Conservation (phyloP, 2,888 invertebrate species). For the Caenorhabditis macrosperma region DNA sequence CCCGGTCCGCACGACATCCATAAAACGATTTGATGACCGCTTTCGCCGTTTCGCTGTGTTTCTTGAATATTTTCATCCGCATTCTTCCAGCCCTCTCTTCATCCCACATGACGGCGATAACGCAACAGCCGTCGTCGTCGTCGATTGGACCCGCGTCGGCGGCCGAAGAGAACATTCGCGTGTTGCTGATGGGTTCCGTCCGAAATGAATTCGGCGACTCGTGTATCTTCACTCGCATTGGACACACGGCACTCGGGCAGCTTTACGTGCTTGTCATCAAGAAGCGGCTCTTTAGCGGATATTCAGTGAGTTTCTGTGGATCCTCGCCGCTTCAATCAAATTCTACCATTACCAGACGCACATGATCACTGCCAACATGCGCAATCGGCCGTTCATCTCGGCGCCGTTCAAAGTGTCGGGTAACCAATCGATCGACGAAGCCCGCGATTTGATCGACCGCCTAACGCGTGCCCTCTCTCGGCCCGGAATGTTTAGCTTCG, state of each 20-base stretch:
- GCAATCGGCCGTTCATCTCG: constrained; percentile 67
- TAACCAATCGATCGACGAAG: constrained; percentile 48
- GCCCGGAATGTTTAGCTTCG: constrained; percentile 57
- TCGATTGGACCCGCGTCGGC: not conserved
- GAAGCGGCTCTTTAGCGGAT: constrained; percentile 64
- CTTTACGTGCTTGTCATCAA: constrained; percentile 59
- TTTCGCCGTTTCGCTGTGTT: constrained; percentile 9
- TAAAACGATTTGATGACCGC: constrained; percentile 34
- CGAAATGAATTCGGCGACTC: constrained; percentile 56
- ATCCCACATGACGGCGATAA: constrained; percentile 10
- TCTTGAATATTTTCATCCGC: not conserved
- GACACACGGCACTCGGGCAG: constrained; percentile 63
- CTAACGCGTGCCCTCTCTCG: constrained; percentile 30
- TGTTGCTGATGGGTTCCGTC: constrained; percentile 54
- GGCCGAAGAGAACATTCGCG: constrained; percentile 50
- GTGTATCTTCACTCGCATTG: constrained; percentile 52
- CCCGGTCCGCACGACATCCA: too few species aligned
- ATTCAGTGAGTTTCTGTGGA: constrained; percentile 50
- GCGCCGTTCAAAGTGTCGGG: constrained; percentile 60
- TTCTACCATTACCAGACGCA: constrained; percentile 35
- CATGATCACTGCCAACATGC: constrained; percentile 67
- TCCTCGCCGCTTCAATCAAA: not conserved
- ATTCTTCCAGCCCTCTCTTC: not conserved
- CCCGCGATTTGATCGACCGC: constrained; percentile 54
- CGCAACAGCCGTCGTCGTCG: constrained; percentile 34